Evolutionary conservation across 1,140 invertebrate genomes (phyloP).

Genomic region (Achroia grisella): DNA sequence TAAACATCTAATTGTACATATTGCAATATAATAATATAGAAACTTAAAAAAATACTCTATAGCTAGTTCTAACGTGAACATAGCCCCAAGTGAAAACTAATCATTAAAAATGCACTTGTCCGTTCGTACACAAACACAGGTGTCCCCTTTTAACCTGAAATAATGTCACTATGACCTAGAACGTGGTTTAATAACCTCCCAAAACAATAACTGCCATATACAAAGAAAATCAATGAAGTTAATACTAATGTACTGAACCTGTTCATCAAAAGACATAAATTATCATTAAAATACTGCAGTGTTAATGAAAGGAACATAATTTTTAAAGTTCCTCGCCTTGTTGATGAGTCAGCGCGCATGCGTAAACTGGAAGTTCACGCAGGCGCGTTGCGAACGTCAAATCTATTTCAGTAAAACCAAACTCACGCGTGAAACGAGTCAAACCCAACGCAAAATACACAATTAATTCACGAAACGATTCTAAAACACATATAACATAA

Average conservation of each 20-base stretch:
- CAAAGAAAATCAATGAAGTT: too few species aligned
- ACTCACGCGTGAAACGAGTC: background rate
- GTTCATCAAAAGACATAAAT: too few species aligned
- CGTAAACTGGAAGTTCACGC: conserved; percentile 19
- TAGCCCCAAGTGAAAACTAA: background rate
- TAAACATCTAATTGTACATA: too few species aligned
- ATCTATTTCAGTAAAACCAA: conserved; percentile 56
- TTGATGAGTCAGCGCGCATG: conserved; percentile 27
- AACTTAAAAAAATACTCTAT: too few species aligned
- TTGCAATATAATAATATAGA: too few species aligned
- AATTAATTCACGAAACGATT: background rate
- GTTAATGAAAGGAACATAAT: background rate
- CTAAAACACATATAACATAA: too few species aligned
- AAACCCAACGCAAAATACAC: background rate
- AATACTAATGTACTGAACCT: too few species aligned
- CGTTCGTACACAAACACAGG: background rate
- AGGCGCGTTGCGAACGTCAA: conserved; percentile 56
- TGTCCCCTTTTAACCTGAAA: conserved; percentile 1
- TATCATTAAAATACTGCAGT: too few species aligned
- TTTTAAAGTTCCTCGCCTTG: background rate
- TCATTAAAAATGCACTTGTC: background rate
- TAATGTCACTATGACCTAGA: background rate
- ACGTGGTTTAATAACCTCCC: background rate
- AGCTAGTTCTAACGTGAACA: too few species aligned
- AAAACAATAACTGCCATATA: background rate